Conservation (phyloP, 1,140 invertebrate genomes). For the Drosophila parvula region DNA sequence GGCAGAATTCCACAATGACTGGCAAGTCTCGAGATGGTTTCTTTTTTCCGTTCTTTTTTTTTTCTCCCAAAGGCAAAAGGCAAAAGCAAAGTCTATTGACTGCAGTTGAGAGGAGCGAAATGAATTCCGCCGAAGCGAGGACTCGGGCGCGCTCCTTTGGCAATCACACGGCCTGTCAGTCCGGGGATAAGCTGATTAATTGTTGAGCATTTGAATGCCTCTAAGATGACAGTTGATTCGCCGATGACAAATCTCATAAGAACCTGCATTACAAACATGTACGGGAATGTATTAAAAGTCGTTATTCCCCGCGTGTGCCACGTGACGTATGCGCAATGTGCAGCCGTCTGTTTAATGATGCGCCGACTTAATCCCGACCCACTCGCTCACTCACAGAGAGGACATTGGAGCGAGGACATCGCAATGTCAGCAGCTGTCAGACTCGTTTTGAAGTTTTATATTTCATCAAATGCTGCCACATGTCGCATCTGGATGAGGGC, state of each 20-base stretch:
- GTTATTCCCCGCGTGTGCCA: slow-evolving; percentile 23
- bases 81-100: slow-evolving; percentile 32
- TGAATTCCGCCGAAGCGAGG: slow-evolving; percentile 6
- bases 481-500: slow-evolving; percentile 53
- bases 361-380: slow-evolving; percentile 42
- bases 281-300: slow-evolving; percentile 21
- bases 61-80: neutral
- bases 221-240: slow-evolving; percentile 49
- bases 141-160: neutral
- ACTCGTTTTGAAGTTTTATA: slow-evolving; percentile 67
- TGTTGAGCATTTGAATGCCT: slow-evolving; percentile 38
- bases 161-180: slow-evolving; percentile 32
- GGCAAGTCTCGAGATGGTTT: slow-evolving; percentile 30
- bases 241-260: slow-evolving; percentile 40
- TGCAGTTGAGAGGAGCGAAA: slow-evolving; percentile 34
- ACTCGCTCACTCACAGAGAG: neutral
- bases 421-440: slow-evolving; percentile 66
- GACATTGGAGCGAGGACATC: slow-evolving; percentile 18
- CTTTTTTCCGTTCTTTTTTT: neutral
- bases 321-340: slow-evolving; percentile 71
- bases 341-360: slow-evolving; percentile 57
- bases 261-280: slow-evolving; percentile 38
- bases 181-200: slow-evolving; percentile 53
- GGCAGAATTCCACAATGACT: slow-evolving; percentile 21
- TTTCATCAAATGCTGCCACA: slow-evolving; percentile 72